Evolutionary conservation across 2,888 invertebrate species (phyloP).

Genomic region (Lithophane ornitopus): DNA sequence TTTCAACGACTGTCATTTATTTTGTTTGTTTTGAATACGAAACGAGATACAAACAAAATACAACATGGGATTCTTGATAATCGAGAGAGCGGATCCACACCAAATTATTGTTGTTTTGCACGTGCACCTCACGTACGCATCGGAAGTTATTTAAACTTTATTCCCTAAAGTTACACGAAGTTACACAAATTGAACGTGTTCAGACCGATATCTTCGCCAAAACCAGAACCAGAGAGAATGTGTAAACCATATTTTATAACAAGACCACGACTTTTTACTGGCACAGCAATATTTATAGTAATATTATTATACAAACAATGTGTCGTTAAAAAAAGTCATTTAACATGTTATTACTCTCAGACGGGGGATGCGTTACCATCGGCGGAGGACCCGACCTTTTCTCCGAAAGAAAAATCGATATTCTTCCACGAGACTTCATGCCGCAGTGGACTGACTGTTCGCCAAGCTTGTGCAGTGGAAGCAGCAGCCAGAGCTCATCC

Average conservation of each 20-base stretch:
- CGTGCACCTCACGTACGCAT: neutral
- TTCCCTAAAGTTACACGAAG: neutral
- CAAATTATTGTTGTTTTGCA: neutral
- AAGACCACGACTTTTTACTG: neutral
- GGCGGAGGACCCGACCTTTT: conserved; percentile 60
- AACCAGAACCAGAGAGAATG: neutral
- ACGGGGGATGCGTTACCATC: conserved; percentile 65
- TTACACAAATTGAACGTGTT: neutral
- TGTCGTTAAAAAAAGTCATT: neutral
- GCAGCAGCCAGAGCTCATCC: conserved; percentile 92
- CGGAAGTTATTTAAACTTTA: neutral
- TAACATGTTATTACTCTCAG: conserved; percentile 31
- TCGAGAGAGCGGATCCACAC: neutral
- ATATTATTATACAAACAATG: conserved; percentile 7
- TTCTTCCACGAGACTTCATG: conserved; percentile 93
- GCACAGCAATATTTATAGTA: neutral
- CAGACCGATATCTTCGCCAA: neutral
- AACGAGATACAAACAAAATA: neutral
- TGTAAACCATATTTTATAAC: neutral
- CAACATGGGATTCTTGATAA: conserved; percentile 3
- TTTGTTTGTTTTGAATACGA: conserved; percentile 14
- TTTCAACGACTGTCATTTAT: neutral
- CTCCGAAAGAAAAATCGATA: conserved; percentile 86
- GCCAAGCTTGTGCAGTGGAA: conserved; percentile 93
- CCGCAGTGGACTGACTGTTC: conserved; percentile 85